These are phyloP conservation scores for Cydia strobilella DNA, from an alignment of 1,140 invertebrate genomes.

Conservation along the genomic window DNA sequence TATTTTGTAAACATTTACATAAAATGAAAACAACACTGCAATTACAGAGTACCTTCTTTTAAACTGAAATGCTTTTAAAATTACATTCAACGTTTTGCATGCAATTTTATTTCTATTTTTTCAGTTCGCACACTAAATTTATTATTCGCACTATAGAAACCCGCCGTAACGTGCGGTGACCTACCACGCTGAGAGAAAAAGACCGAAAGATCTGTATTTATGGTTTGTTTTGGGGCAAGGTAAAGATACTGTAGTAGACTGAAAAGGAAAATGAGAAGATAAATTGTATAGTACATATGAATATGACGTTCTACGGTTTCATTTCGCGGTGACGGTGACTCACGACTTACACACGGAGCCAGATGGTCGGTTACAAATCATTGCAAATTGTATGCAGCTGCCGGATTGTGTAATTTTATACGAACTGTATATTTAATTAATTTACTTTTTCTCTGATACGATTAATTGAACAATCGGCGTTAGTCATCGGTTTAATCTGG, in stretches of 20 bases:
- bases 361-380: slow-evolving; percentile 47
- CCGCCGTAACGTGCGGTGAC: not conserved
- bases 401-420: slow-evolving; percentile 41
- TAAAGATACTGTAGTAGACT: not conserved
- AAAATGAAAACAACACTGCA: too few relatives aligned
- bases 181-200: not conserved
- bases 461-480: not conserved
- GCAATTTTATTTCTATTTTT: not conserved
- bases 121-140: not conserved
- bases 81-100: not conserved
- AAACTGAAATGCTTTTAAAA: not conserved
- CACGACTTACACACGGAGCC: slow-evolving; percentile 33
- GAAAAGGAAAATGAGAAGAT: not conserved
- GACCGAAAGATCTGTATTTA: not conserved
- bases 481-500: not conserved
- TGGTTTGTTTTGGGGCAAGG: not conserved
- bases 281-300: not conserved
- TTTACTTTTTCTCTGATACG: not conserved
- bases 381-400: slow-evolving; percentile 49
- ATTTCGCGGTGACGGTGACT: slow-evolving; percentile 8
- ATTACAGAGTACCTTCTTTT: not conserved
- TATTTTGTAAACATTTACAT: too few relatives aligned
- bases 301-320: slow-evolving; percentile 1
- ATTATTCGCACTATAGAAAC: not conserved
- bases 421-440: not conserved